Base-by-base conservation (phyloP, 2,797 vertebrate genomes). In the Craterocephalus amniculus region DNA sequence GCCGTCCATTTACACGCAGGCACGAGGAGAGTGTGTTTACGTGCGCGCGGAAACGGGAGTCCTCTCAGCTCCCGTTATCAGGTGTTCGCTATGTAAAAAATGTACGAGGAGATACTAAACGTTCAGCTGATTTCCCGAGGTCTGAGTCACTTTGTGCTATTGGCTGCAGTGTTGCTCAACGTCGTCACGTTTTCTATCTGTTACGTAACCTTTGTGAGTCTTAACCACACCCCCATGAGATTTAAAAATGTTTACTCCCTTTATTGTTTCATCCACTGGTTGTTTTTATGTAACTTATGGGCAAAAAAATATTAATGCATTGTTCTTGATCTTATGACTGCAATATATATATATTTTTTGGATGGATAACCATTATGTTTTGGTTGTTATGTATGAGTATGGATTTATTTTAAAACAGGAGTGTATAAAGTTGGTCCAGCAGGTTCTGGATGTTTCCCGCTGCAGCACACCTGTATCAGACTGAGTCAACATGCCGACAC, bases 151-250 rank as follows among this genome's bases (percentile, higher is more conserved):
- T 40, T 4, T 27, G 26, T n/a, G 12, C 69, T 9, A 73, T 73
- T 78, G 76, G 79, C 54, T 70, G 32, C 48, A 7, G 10, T 6
- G 51, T 62, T 49, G 34, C 40, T n/a, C 49, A 11, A 73, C 79
- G 82, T 76, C 0, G 27, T 71, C 67, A 78, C 83, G 84, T 84
- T 83, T 52, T 63, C 29, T 1, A 12, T 27, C 36, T 0, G 59
- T 89, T 86, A 79, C 87, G 87, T 86, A 84, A 89, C 32, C 6
- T 1, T 16, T 27, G 31, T 3, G 32, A 32, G n/a, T 4, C 11
- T 3, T 0, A 6, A 32, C 65, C 76, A 80, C 86, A 10, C 81
- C 83, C 64, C 60, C 52, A 4, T 22, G 26, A 31, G 45, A 27
- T 32, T 4, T 9, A 8, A 56, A 56, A 54, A 20, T 14, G 32